Conservation (phyloP, 2,888 invertebrate species). For the Chamaedrilus cognettii region DNA sequence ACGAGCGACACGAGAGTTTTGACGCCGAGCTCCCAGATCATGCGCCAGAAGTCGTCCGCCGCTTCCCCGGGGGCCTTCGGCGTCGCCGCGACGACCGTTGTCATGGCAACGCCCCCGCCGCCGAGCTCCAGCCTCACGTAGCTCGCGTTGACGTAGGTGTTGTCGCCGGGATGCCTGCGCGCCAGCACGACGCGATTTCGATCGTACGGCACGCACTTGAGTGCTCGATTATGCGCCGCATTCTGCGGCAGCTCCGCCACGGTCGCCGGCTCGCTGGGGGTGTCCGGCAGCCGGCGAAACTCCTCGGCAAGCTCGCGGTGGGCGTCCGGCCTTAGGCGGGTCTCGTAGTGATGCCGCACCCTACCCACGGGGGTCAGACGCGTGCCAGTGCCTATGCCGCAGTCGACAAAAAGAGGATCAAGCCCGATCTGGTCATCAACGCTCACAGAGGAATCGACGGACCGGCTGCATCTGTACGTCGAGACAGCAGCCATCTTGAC, state of each 20-base stretch:
- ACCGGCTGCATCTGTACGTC: not conserved
- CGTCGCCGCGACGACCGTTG: conserved; percentile 29
- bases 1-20: conserved; percentile 29
- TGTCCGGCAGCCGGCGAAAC: conserved; percentile 16
- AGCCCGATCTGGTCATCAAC: not conserved
- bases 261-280: conserved; percentile 3
- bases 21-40: conserved; percentile 30
- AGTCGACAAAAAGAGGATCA: not conserved
- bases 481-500: not conserved
- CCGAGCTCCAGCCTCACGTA: conserved; percentile 8
- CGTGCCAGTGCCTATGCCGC: not conserved
- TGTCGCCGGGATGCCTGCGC: not conserved
- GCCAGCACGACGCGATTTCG: conserved; percentile 26
- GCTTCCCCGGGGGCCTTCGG: conserved; percentile 21
- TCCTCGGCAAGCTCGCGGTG: conserved; percentile 18
- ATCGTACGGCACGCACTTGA: conserved; percentile 26
- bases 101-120: no score
- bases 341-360: conserved; percentile 7
- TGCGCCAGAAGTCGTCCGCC: conserved; percentile 28
- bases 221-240: conserved; percentile 22
- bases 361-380: not conserved
- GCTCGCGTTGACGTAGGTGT: conserved; percentile 34
- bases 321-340: conserved; percentile 3
- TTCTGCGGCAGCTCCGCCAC: conserved; percentile 23
- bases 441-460: not conserved